phyloP scores from a whole-genome alignment of 2,888 invertebrate genomes.

The Ophonus ardosiacus region DNA sequence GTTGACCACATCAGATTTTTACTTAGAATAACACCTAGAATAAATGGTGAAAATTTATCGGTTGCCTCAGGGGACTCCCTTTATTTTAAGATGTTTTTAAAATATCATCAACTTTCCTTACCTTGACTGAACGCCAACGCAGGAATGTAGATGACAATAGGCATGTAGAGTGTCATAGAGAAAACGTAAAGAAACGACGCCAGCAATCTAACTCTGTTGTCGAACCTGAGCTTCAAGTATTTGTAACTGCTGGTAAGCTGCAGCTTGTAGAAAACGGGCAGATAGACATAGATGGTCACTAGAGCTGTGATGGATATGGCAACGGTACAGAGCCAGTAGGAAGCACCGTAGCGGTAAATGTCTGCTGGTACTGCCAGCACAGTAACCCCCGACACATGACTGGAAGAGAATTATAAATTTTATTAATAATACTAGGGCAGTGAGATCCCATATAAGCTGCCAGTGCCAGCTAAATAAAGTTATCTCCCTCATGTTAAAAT shows the following conservation, averaged over 20 bases:
- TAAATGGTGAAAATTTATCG: no score
- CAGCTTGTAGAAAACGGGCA: slow-evolving; percentile 82
- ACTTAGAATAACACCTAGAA: no score
- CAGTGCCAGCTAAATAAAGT: no score
- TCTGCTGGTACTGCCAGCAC: slow-evolving; percentile 80
- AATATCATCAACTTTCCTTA: not conserved
- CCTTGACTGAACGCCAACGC: slow-evolving; percentile 80
- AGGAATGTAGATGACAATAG: slow-evolving; percentile 82
- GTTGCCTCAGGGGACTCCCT: no score
- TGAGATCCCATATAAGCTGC: no score
- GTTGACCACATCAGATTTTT: no score
- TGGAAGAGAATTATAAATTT: slow-evolving; percentile 71
- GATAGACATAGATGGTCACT: slow-evolving; percentile 70
- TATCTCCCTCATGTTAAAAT: no score
- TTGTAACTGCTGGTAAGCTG: slow-evolving; percentile 82
- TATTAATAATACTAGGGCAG: not conserved
- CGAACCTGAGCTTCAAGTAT: slow-evolving; percentile 80
- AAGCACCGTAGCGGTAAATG: slow-evolving; percentile 75
- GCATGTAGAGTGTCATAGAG: slow-evolving; percentile 76
- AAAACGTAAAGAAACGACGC: slow-evolving; percentile 75
- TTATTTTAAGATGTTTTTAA: no score
- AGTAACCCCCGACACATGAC: slow-evolving; percentile 86
- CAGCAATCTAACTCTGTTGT: slow-evolving; percentile 77
- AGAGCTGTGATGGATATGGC: slow-evolving; percentile 71
- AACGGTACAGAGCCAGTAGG: slow-evolving; percentile 77